These are phyloP conservation scores for Coturnix japonica DNA, from an alignment of 2,113 vertebrate species.

Conservation along the genomic window DNA sequence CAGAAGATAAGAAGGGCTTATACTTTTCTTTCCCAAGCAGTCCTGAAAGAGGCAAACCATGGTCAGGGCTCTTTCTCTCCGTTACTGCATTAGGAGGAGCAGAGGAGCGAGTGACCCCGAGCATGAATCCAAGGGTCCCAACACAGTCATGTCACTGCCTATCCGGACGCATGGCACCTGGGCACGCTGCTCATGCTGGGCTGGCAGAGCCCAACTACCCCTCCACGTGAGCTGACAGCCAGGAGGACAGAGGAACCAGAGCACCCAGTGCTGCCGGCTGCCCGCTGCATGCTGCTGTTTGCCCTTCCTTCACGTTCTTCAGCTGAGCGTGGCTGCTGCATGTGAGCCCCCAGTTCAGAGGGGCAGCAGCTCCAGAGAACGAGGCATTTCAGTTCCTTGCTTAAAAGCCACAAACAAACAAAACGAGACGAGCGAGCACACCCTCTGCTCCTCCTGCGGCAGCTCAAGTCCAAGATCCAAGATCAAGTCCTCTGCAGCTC, in stretches of 20 bases:
- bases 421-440: background rate
- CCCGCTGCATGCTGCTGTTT: background rate
- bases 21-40: constrained; percentile 82
- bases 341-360: background rate
- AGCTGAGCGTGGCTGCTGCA: background rate
- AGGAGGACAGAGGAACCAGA: background rate
- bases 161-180: background rate
- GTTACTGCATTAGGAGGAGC: constrained; percentile 23
- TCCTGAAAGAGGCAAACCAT: constrained; percentile 82
- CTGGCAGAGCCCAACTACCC: background rate
- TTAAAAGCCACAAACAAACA: background rate
- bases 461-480: constrained; percentile 35
- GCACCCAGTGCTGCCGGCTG: constrained; percentile 1
- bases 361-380: constrained; percentile 35
- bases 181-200: background rate
- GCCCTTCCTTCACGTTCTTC: constrained; percentile 50
- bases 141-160: background rate
- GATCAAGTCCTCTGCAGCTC: constrained; percentile 4
- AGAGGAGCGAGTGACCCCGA: background rate
- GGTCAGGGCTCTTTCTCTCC: constrained; percentile 28
- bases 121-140: background rate
- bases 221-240: background rate
- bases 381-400: constrained; percentile 1
- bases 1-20: constrained; percentile 67
- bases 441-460: constrained; percentile 22